phyloP scores from a whole-genome alignment of 1,140 invertebrate genomes.

The Pogonomyrmex californicus region DNA sequence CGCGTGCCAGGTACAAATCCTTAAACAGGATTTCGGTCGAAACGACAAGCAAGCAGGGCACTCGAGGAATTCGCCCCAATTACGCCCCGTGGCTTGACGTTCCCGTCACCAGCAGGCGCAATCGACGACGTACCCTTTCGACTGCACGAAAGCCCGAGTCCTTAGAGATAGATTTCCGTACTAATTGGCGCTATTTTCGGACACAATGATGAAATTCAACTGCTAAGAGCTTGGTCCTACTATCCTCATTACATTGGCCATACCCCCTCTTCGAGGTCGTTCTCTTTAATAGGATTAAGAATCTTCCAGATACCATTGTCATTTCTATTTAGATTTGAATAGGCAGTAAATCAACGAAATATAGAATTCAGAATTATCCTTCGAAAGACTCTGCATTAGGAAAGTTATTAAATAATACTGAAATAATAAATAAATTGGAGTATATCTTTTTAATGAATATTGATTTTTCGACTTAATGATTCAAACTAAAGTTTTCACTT shows the following conservation, averaged over 20 bases:
- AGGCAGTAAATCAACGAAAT: neutral
- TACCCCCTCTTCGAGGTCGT: neutral
- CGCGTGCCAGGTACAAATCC: constrained; percentile 68
- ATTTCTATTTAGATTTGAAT: neutral
- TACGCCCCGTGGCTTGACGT: constrained; percentile 61
- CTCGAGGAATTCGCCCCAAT: constrained; percentile 71
- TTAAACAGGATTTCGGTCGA: constrained; percentile 38
- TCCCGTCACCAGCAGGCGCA: constrained; percentile 58
- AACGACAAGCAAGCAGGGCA: constrained; percentile 58
- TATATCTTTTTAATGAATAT: neutral
- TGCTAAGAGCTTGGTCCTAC: neutral
- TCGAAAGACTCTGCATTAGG: neutral
- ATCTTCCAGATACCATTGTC: constrained; percentile 17
- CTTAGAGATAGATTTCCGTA: constrained; percentile 34
- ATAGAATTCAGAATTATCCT: neutral
- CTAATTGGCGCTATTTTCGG: constrained; percentile 57
- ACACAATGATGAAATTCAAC: neutral
- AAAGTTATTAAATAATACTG: neutral
- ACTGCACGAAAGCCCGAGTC: constrained; percentile 30
- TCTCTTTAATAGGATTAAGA: neutral
- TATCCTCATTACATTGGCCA: neutral
- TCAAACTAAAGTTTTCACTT: neutral
- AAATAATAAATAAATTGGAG: neutral
- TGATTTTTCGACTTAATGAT: neutral
- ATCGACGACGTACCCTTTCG: constrained; percentile 25